Base-by-base conservation (phyloP, 2,888 invertebrate species). In the Hanleya hanleyi region DNA sequence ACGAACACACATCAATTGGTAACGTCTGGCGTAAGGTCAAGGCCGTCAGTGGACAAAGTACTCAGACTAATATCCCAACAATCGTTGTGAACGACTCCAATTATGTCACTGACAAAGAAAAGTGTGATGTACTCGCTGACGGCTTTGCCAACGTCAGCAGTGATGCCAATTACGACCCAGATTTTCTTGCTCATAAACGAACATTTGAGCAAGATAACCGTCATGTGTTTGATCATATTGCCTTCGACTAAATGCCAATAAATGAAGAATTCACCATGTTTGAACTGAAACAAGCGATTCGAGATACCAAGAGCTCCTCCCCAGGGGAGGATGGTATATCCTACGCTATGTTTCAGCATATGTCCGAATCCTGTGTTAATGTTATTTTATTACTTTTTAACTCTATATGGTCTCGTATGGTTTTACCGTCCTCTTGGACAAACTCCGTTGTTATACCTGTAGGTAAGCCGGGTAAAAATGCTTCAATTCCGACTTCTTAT, bases 261-360 rank as follows among this genome's bases (percentile, higher is more conserved):
- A 64, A 64, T n/a, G 35, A 35, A 32, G 35, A 37, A 35, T 64
- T 64, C 26, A 22, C 64, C 3, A 12, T 37, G 18, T 18, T 64
- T 5, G 64, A 64, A 36, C 18, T 64, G 9, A 64, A 64, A 36
- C 64, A 64, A n/a, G 64, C 37, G 33, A 18, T 64, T 6, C 9
- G 12, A 4, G 15, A 18, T 22, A 22, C 1, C 12, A 22, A 12
- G 3, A 32, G 29, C 36, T 37, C 64, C 33, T 36, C 64, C 12
- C 64, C 64, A 35, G 64, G 64, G 15, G 64, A 37, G 64, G 64
- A 64, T 37, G 35, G 33, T 22, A 7, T 64, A 22, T 36, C 18
- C 1, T 64, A 64, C n/a, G 18, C 35, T n/a, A 35, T 64, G 38
- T n/a, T 64, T 18, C 29, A 35, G 3, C 29, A 64, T 22, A 22